These are phyloP conservation scores for Linnaemya tessellans DNA, from an alignment of 2,888 invertebrate genomes.

Conservation along the genomic window DNA sequence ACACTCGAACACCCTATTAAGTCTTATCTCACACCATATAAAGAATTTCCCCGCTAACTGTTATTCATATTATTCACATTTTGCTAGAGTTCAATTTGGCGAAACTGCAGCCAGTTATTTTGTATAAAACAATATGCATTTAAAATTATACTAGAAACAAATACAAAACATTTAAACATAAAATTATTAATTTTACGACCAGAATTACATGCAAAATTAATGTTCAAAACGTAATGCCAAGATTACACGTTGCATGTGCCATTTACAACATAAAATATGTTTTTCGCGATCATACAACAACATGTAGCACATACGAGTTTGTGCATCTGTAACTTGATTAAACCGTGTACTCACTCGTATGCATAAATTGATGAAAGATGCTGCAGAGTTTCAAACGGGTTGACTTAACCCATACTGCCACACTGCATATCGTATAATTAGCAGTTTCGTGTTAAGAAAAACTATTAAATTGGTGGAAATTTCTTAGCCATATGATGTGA, in stretches of 20 bases:
- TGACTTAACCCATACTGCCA: background rate
- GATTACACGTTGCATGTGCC: slow-evolving; percentile 63
- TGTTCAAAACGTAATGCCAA: slow-evolving; percentile 41
- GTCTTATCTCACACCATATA: slow-evolving; percentile 24
- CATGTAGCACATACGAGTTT: background rate
- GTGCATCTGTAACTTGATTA: background rate
- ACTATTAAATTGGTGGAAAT: background rate
- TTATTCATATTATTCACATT: slow-evolving; percentile 21
- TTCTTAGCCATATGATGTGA: background rate
- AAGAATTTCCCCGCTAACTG: slow-evolving; percentile 14
- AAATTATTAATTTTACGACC: slow-evolving; percentile 48
- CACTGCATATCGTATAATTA: background rate
- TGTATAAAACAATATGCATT: slow-evolving; percentile 2
- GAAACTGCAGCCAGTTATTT: slow-evolving; percentile 23
- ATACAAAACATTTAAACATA: slow-evolving; percentile 29
- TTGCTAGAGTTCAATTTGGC: slow-evolving; percentile 16
- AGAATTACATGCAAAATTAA: slow-evolving; percentile 28
- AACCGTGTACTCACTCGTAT: no score
- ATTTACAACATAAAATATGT: slow-evolving; percentile 62
- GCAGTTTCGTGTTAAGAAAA: background rate
- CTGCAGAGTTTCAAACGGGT: background rate
- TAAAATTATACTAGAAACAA: slow-evolving; percentile 17
- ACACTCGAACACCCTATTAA: slow-evolving; percentile 16
- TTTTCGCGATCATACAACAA: background rate
- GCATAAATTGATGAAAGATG: background rate